These are phyloP conservation scores for Synanthedon formicaeformis DNA, from an alignment of 2,888 invertebrate species.

Conservation along the genomic window DNA sequence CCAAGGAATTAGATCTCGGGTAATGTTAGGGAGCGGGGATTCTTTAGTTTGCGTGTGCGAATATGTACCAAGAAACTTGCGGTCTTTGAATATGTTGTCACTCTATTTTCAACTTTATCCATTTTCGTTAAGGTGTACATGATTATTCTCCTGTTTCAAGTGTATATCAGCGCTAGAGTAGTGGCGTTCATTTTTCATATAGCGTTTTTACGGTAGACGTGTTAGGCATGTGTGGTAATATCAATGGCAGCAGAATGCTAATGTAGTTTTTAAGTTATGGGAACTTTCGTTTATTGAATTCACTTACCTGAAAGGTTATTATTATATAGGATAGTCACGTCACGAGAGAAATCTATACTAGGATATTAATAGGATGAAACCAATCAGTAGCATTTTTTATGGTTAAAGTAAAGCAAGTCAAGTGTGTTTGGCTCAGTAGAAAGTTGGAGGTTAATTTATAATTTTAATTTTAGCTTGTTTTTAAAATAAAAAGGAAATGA, in stretches of 20 bases:
- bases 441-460: too few species aligned
- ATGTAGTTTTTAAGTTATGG: not conserved
- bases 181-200: conserved; percentile 37
- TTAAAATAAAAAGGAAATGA: too few species aligned
- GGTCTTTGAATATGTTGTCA: not conserved
- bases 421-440: too few species aligned
- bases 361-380: too few species aligned
- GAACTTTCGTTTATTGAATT: not conserved
- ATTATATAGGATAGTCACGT: too few species aligned
- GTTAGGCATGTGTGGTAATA: conserved; percentile 17
- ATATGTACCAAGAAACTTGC: conserved; percentile 7
- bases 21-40: conserved; percentile 29
- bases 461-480: too few species aligned
- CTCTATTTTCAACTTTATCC: not conserved
- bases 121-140: not conserved
- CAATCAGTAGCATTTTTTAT: too few species aligned
- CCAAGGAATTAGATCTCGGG: conserved; percentile 48
- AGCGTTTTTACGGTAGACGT: conserved; percentile 26
- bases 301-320: not conserved
- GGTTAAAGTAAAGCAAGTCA: too few species aligned
- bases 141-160: not conserved
- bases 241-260: conserved; percentile 1
- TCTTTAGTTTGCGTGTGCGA: conserved; percentile 21
- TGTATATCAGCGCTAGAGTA: conserved; percentile 13
- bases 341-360: too few species aligned